phyloP scores from a whole-genome alignment of 2,113 vertebrate genomes.

The Dasyurus viverrinus region DNA sequence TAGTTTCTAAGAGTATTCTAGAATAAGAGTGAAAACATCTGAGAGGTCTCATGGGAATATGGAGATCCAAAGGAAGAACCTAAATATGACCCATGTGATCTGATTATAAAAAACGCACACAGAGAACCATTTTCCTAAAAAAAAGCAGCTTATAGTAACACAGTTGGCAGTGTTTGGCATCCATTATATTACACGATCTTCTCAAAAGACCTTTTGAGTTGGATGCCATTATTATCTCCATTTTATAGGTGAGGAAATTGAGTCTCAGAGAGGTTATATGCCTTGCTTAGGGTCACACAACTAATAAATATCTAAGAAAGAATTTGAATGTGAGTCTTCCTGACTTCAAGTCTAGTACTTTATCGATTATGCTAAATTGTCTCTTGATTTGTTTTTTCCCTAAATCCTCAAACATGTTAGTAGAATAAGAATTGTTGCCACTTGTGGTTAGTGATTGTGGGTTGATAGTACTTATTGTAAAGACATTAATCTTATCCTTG shows the following conservation, averaged over 20 bases:
- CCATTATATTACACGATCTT: not conserved
- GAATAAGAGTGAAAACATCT: constrained; percentile 36
- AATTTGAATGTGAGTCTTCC: not conserved
- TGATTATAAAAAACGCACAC: not conserved
- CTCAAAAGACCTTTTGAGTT: not conserved
- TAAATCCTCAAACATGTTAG: not conserved
- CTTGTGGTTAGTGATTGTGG: not conserved
- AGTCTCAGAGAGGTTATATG: not conserved
- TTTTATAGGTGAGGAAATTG: not conserved
- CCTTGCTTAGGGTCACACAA: not conserved
- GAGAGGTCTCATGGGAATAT: constrained; percentile 16
- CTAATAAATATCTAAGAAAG: not conserved
- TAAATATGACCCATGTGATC: not conserved
- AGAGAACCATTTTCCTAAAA: fast-evolving
- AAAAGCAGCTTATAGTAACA: not conserved
- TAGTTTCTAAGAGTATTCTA: constrained; percentile 51
- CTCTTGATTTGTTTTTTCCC: not conserved
- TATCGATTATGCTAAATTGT: not conserved
- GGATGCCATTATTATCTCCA: not conserved
- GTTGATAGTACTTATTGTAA: not conserved
- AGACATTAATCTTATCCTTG: not conserved
- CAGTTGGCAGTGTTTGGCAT: not conserved
- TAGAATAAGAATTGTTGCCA: not conserved
- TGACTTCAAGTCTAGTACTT: not conserved
- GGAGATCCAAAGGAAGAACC: not conserved